phyloP scores from a whole-genome alignment of 2,113 vertebrate species.

The Acrocephalus arundinaceus region DNA sequence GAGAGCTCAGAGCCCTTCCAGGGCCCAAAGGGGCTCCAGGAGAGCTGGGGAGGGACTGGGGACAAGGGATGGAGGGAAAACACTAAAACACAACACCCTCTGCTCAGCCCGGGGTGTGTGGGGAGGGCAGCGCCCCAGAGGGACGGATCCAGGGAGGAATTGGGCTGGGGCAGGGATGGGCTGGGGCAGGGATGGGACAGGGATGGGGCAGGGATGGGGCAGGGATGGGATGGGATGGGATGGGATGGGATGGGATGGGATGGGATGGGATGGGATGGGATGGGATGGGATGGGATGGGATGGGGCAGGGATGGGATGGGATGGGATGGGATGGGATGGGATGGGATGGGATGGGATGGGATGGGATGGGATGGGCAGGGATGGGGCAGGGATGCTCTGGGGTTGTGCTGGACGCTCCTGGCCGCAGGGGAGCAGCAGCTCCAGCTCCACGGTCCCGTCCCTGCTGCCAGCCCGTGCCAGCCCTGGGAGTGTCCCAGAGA shows the following conservation, averaged over 20 bases:
- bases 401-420: neutral
- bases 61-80: neutral
- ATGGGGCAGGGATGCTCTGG: neutral
- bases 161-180: neutral
- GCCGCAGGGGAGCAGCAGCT: neutral
- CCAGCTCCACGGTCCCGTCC: neutral
- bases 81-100: accelerated
- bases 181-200: too few species aligned
- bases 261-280: too few species aligned
- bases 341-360: too few species aligned
- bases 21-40: neutral
- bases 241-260: too few species aligned
- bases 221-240: too few species aligned
- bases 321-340: too few species aligned
- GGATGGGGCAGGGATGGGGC: too few species aligned
- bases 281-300: too few species aligned
- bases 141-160: neutral
- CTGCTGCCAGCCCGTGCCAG: too few species aligned
- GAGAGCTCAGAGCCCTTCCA: neutral
- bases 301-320: neutral
- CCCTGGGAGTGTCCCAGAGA: neutral
- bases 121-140: neutral
- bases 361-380: neutral
- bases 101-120: neutral
- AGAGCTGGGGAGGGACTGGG: neutral